Base-by-base conservation (phyloP, 2,888 invertebrate species). In the Micoletzkya japonica region DNA sequence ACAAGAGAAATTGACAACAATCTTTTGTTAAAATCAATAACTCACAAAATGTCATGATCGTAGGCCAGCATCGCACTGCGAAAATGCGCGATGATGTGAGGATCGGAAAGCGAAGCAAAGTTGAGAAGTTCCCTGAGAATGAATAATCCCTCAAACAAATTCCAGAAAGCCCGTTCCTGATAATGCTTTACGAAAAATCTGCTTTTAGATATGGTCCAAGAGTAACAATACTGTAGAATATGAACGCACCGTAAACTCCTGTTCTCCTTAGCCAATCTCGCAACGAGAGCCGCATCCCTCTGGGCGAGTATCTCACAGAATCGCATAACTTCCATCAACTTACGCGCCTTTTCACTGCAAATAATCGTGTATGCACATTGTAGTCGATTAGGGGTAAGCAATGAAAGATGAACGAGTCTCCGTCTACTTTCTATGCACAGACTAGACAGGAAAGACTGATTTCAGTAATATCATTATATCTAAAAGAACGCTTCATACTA, bases 61-160 rank as follows among this genome's bases (percentile, higher is more conserved):
- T 66, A 66, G 54, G 52, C 64, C 36, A 26, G 37, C 64, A 66
- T 66, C 54, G 64, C 37, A 3, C 1, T 2, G 0, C 64, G 64
- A n/a, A 66, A 66, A 54, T 66, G 64, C 30, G 54, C 36, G 64
- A 66, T 10, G 52, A 66, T 66, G 37, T 54, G 1, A 28, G 64
- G 64, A 24, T 66, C 54, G 54, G 64, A 66, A 37, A 66, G 39
- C 52, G 64, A 34, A 3, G 64, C 52, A 54, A 54, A 66, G 54
- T 66, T 66, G 64, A 66, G 64, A 36, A 66, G 64, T 37, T 66
- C 64, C 2, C 64, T 66, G 64, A 30, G 44, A 60, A 28, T 57
- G 10, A n/a, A 58, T 2, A 2, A 36, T 24, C 24, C 26, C 36
- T 1, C 32, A 30, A 26, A 20, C 1, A 57, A 1, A 1, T 2